Evolutionary conservation across 2,113 vertebrate genomes (phyloP).

Genomic region (Spizaetus ornatus): DNA sequence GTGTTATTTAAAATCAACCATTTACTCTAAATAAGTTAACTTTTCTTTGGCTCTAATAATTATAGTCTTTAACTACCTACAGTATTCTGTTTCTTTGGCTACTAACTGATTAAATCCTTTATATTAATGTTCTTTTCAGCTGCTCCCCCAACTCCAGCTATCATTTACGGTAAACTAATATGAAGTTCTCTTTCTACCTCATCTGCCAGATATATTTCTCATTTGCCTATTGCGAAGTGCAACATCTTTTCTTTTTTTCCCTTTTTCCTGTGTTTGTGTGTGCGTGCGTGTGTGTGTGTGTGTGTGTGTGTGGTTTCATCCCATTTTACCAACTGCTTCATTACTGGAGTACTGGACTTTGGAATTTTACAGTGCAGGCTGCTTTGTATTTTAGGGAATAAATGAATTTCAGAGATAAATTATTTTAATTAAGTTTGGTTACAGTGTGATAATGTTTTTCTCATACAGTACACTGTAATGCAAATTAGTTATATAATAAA

Average conservation of each 20-base stretch:
- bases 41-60: conserved; percentile 15
- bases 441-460: background rate
- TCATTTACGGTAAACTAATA: conserved; percentile 91
- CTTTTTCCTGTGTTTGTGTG: background rate
- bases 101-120: conserved; percentile 82
- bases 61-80: conserved; percentile 45
- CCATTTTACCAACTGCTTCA: conserved; percentile 20
- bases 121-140: conserved; percentile 87
- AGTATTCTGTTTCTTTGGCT: conserved; percentile 51
- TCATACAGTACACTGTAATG: background rate
- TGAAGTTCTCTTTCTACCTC: conserved; percentile 59
- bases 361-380: background rate
- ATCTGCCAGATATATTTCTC: conserved; percentile 49
- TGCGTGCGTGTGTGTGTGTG: background rate
- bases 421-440: background rate
- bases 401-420: background rate
- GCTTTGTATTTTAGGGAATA: background rate
- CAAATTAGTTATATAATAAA: background rate
- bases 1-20: background rate
- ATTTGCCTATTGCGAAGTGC: conserved; percentile 20
- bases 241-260: background rate
- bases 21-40: background rate
- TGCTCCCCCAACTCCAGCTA: conserved; percentile 87
- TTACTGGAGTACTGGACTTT: background rate
- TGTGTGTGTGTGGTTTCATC: background rate